phyloP scores from a whole-genome alignment of 2,797 vertebrate genomes.

The Amblyraja radiata region DNA sequence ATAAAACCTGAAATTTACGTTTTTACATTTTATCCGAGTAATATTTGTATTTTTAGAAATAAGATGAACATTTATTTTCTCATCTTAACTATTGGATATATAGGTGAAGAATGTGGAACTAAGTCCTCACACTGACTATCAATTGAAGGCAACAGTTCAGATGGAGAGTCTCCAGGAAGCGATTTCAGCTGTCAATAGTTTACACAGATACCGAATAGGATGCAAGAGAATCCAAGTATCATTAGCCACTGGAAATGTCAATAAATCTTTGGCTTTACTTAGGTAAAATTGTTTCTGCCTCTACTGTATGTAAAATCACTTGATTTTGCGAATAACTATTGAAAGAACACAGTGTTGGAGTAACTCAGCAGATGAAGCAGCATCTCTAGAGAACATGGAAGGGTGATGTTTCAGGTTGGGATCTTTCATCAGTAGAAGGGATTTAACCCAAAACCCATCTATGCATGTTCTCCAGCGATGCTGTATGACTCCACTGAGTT shows the following conservation, averaged over 20 bases:
- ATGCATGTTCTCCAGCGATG: no score
- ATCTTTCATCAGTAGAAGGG: no score
- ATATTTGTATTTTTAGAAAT: background rate
- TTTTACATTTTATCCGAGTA: background rate
- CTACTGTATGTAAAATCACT: background rate
- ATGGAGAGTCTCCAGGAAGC: slow-evolving; percentile 88
- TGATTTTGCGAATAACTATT: background rate
- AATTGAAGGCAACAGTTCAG: slow-evolving; percentile 81
- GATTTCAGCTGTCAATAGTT: slow-evolving; percentile 74
- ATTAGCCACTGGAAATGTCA: slow-evolving; percentile 73
- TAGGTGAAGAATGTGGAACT: slow-evolving; percentile 87
- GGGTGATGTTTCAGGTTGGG: no score
- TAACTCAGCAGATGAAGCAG: no score
- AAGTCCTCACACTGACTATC: slow-evolving; percentile 93
- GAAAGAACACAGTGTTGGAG: no score
- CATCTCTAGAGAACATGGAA: no score
- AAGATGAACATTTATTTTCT: background rate
- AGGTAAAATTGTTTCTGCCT: slow-evolving; percentile 59
- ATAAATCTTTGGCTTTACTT: slow-evolving; percentile 75
- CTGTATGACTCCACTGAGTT: no score
- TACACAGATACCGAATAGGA: slow-evolving; percentile 88
- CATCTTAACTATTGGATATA: background rate
- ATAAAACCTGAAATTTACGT: background rate
- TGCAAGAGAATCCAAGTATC: slow-evolving; percentile 90
- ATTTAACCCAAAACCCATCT: no score